Conservation (phyloP, 1,140 invertebrate genomes). For the Oryctes rhinoceros region DNA sequence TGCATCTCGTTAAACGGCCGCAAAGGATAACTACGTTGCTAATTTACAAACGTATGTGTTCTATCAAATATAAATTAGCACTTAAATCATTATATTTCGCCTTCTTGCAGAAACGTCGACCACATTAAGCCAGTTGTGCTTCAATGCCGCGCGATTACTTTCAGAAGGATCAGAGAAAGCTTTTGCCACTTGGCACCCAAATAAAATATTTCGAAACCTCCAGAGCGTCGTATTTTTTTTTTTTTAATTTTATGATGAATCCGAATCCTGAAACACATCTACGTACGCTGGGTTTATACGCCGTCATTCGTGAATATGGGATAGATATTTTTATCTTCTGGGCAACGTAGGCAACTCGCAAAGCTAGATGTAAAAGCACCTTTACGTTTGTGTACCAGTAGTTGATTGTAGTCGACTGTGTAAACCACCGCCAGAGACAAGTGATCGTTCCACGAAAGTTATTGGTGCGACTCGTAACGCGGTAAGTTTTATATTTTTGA, state of each 20-base stretch:
- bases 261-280: too few relatives aligned
- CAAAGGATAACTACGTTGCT: too few relatives aligned
- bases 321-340: slow-evolving; percentile 33
- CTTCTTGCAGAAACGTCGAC: background rate
- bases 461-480: background rate
- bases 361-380: slow-evolving; percentile 31
- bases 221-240: background rate
- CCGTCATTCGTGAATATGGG: background rate
- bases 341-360: slow-evolving; percentile 3
- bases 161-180: background rate
- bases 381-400: slow-evolving; percentile 12
- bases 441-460: too few relatives aligned
- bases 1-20: too few relatives aligned
- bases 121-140: background rate
- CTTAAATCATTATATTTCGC: background rate
- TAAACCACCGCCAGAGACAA: too few relatives aligned
- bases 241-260: too few relatives aligned
- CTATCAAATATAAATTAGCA: too few relatives aligned
- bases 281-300: too few relatives aligned
- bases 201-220: background rate
- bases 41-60: too few relatives aligned
- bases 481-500: background rate
- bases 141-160: background rate
- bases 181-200: background rate
- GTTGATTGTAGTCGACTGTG: slow-evolving; percentile 19